Evolutionary conservation across 2,888 invertebrate genomes (phyloP).

Genomic region (Megastigmus dorsalis): DNA sequence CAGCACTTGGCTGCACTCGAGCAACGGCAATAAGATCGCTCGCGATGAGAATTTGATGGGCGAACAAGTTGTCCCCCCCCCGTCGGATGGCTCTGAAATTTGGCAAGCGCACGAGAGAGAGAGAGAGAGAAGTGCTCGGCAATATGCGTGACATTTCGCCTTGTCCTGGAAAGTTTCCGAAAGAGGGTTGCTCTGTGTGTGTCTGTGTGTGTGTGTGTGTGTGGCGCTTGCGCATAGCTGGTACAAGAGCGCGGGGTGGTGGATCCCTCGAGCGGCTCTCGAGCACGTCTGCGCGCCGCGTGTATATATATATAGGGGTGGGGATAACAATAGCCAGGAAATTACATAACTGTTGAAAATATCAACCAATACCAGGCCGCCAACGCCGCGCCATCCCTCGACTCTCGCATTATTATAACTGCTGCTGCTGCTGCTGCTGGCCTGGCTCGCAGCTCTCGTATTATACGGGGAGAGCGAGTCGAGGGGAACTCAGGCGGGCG

Average conservation of each 20-base stretch:
- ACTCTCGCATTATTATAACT: slow-evolving; percentile 71
- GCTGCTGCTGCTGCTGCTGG: no score
- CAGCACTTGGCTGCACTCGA: no score
- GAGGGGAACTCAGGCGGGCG: slow-evolving; percentile 73
- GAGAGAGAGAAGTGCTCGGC: slow-evolving; percentile 13
- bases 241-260: slow-evolving; percentile 1
- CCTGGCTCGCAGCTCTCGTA: no score
- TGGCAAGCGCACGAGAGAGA: slow-evolving; percentile 24
- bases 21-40: no score
- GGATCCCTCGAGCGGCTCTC: slow-evolving; percentile 56
- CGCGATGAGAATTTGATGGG: slow-evolving; percentile 15
- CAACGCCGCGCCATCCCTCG: slow-evolving; percentile 27
- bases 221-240: not conserved
- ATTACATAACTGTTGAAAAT: slow-evolving; percentile 75
- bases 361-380: slow-evolving; percentile 71
- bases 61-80: slow-evolving; percentile 10
- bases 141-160: slow-evolving; percentile 61
- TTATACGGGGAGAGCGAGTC: slow-evolving; percentile 69
- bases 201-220: not conserved
- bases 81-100: slow-evolving; percentile 6
- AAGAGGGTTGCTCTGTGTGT: slow-evolving; percentile 55
- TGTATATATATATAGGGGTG: no score
- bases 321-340: slow-evolving; percentile 74
- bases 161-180: slow-evolving; percentile 59
- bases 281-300: slow-evolving; percentile 66